Base-by-base conservation (phyloP, 2,797 vertebrate genomes). In the Lepus townsendii region DNA sequence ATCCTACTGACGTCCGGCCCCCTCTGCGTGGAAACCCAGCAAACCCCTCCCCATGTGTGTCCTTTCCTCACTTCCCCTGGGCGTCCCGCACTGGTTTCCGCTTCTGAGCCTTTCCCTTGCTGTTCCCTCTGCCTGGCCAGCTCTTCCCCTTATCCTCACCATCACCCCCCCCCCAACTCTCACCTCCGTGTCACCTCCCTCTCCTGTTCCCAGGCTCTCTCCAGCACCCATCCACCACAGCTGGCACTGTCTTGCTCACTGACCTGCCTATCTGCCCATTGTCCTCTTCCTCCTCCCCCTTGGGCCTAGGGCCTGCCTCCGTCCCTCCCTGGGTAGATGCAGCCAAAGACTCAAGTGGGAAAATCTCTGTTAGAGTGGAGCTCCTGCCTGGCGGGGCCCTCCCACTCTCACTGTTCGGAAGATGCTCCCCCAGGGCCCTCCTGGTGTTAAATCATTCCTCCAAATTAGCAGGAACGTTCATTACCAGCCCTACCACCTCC, bases 401-500 rank as follows among this genome's bases (percentile, higher is more conserved):
- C 62, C 77, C 2, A 42, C 63, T 54, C 50, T 89, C 71, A 79
- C 78, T 65, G 32, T 72, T 83, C 84, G 27, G 76, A 83, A 86
- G 68, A 68, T 57, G 60, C 76, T 96, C 96, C 79, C 84, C 91
- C 75, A 16, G 69, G 87, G 42, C 93, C 90, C 96, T 96, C 96
- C 90, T 88, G 38, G 85, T 93, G 96, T 79, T 87, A 96, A 96
- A 66, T 96, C 92, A 83, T 90, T 95, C 72, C 85, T 94, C 75
- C 97, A 94, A 92, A 96, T 97, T 94, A 95, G 88, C 94, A 57
- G 16, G 90, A 96, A 94, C 68, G 52, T 88, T 97, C 94, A 93
- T 96, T 93, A 97, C 84, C 75, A 78, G 78, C 30, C 62, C 93
- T 93, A 62, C 73, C 57, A 77, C 82, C 82, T 88, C 87, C 85